Base-by-base conservation (phyloP, 2,797 vertebrate genomes). In the Crenichthys baileyi region DNA sequence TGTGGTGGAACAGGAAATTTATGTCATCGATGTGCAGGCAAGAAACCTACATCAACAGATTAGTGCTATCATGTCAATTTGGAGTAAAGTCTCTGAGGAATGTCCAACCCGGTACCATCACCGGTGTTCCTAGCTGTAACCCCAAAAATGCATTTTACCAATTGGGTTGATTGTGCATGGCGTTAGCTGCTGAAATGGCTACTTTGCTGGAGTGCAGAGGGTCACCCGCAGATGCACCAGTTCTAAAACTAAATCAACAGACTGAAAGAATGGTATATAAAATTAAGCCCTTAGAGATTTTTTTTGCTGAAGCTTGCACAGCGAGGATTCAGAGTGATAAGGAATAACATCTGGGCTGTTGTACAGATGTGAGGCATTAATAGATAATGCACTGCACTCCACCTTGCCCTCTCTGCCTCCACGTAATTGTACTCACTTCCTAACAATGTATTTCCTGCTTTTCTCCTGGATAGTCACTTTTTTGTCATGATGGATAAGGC, bases 381-480 rank as follows among this genome's bases (percentile, higher is more conserved):
- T 89, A 84, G 83, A 89, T 77, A 73, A 82, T 53, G 55, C 8
- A 12, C 70, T 72, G 74, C 67, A 75, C 76, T 80, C 82, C 75
- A 83, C 83, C 78, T 79, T 65, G 1, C 71, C 77, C 78, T 82
- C 79, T 86, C 18, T 63, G 31, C 60, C 67, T 44, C 31, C 7
- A 0, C 70, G 3, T 56, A 70, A 72, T 78, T 74, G 75, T n/a
- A 70, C 13, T 77, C 73, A 76, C 79, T 67, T 78, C 86, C 75
- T 81, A 80, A 88, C 81, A 79, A 88, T 88, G 68, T 65, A 46
- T 2, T 71, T 78, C 53, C 75, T 84, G 61, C 83, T 88, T 88
- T 89, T 24, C 79, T 91, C 86, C 82, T 88, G 80, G 73, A 83
- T 82, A 85, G 87, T 90, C 92, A 85, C 83, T 76, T 85, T 84